Conservation (phyloP, 2,113 vertebrate species). For the Epinephelus lanceolatus region DNA sequence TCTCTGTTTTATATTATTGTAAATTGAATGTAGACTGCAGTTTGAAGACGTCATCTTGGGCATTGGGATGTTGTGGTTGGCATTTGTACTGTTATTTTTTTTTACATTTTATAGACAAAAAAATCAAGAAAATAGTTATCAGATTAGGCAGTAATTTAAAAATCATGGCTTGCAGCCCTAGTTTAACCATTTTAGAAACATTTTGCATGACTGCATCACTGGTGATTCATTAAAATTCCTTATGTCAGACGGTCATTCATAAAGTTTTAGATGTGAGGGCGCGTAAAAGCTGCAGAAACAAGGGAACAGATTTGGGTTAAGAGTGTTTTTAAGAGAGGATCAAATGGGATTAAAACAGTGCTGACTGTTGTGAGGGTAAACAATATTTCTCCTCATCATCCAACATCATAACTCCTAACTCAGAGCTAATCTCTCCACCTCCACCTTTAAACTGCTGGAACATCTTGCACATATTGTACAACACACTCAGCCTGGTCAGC, state of each 20-base stretch:
- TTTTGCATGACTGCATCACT: neutral
- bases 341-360: neutral
- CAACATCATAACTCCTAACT: neutral
- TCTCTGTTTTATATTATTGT: neutral
- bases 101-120: neutral
- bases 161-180: neutral
- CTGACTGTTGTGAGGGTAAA: neutral
- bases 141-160: neutral
- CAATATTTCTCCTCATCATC: neutral
- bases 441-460: constrained; percentile 4
- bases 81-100: neutral
- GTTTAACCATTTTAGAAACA: neutral
- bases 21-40: neutral
- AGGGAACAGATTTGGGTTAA: neutral
- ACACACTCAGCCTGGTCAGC: neutral
- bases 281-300: neutral
- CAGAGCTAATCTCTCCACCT: constrained; percentile 2
- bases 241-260: neutral
- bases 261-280: neutral
- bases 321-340: neutral
- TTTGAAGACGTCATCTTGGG: neutral
- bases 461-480: neutral
- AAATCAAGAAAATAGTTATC: neutral
- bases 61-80: neutral
- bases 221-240: neutral